A percentile compares a stretch with the other conserved stretches of the same genome.
Evolutionary conservation across 2,888 invertebrate species (phyloP).

Genomic region (Oconnorella tubifera): DNA sequence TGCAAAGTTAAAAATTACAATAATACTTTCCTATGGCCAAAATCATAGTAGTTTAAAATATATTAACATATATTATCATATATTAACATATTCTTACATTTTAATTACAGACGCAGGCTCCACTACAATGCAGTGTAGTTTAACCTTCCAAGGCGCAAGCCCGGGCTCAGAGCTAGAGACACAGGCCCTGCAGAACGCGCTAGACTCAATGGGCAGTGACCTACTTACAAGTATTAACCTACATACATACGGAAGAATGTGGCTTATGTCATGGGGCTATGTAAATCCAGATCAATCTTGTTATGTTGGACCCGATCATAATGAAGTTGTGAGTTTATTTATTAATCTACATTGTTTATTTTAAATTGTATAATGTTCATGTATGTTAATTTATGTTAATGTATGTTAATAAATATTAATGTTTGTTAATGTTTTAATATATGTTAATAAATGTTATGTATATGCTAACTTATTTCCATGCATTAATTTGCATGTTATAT

Average conservation of each 20-base stretch:
- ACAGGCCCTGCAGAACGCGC: neutral
- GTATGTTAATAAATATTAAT: too few species aligned
- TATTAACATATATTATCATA: too few species aligned
- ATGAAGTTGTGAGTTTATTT: constrained; percentile 12
- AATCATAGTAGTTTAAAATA: too few species aligned
- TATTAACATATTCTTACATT: too few species aligned
- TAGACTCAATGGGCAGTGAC: neutral
- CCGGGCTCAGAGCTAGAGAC: constrained; percentile 15
- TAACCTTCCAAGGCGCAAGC: constrained; percentile 1
- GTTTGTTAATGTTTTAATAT: neutral
- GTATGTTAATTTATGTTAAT: too few species aligned
- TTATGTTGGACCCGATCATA: constrained; percentile 7
- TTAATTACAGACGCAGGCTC: constrained; percentile 12
- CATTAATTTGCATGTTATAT: too few species aligned
- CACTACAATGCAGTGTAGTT: constrained; percentile 9
- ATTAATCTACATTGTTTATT: neutral
- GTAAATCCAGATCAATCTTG: neutral
- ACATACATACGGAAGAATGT: constrained; percentile 13
- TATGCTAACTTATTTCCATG: too few species aligned
- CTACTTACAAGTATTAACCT: constrained; percentile 10
- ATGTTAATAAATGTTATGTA: too few species aligned
- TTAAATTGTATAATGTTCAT: neutral
- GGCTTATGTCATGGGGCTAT: constrained; percentile 11
- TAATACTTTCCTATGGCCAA: too few species aligned
- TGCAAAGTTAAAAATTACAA: too few species aligned